These are phyloP conservation scores for Semnornis frantzii DNA, from an alignment of 2,113 vertebrate genomes.

Conservation along the genomic window DNA sequence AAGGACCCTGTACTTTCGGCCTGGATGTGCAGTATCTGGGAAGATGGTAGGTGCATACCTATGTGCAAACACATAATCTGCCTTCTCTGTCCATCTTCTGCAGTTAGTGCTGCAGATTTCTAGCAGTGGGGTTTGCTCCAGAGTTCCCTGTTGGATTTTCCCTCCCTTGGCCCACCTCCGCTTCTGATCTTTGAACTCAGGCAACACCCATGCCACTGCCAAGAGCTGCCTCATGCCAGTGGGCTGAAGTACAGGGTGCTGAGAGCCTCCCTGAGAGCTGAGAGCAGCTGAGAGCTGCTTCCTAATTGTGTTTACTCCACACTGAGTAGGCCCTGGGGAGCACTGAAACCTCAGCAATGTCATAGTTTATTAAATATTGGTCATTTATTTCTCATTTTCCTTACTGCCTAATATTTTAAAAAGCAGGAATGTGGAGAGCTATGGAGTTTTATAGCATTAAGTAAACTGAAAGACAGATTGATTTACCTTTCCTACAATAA, in stretches of 20 bases:
- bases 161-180: background rate
- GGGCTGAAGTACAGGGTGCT: accelerated
- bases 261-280: background rate
- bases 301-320: background rate
- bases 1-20: background rate
- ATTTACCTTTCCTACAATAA: background rate
- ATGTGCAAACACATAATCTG: accelerated
- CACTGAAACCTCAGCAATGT: background rate
- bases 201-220: accelerated
- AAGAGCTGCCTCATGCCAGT: accelerated
- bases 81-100: background rate
- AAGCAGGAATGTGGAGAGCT: background rate
- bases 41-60: background rate
- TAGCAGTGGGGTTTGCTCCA: background rate
- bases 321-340: background rate
- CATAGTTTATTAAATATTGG: background rate
- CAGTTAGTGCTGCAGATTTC: background rate
- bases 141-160: background rate
- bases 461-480: background rate
- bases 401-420: background rate
- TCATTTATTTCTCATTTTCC: constrained; percentile 27
- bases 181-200: background rate
- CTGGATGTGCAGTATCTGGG: background rate
- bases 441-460: background rate
- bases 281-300: background rate